Conservation (phyloP, 2,888 invertebrate species). For the Dynastes grantii region DNA sequence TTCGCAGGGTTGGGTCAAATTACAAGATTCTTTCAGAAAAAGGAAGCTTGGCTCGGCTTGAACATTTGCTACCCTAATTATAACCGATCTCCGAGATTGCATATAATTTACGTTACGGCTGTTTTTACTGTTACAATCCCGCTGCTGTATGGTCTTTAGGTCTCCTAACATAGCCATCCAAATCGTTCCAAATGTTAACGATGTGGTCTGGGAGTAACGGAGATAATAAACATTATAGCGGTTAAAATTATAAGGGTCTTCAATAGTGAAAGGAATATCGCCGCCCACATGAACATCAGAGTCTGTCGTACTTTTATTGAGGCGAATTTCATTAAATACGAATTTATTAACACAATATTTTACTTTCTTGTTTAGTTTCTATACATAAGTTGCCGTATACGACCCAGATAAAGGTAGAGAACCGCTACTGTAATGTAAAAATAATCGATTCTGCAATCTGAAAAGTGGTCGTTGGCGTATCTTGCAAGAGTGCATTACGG, state of each 20-base stretch:
- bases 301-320: background rate
- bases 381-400: background rate
- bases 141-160: constrained; percentile 24
- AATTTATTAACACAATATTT: constrained; percentile 19
- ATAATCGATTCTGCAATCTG: constrained; percentile 23
- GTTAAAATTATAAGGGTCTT: constrained; percentile 28
- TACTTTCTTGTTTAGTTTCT: constrained; percentile 7
- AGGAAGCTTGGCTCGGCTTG: background rate
- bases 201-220: constrained; percentile 35
- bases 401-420: background rate
- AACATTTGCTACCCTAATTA: constrained; percentile 13
- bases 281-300: background rate
- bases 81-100: constrained; percentile 34
- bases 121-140: constrained; percentile 26
- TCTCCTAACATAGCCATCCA: constrained; percentile 37
- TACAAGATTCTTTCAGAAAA: background rate
- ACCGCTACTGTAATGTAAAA: constrained; percentile 3
- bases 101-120: constrained; percentile 27
- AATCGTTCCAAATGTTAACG: constrained; percentile 43
- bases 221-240: constrained; percentile 38
- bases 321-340: background rate
- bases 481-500: constrained; percentile 16
- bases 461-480: constrained; percentile 3
- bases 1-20: too few relatives aligned
- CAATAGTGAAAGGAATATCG: constrained; percentile 7